Conservation (phyloP, 2,888 invertebrate species). For the Erebia ligea region DNA sequence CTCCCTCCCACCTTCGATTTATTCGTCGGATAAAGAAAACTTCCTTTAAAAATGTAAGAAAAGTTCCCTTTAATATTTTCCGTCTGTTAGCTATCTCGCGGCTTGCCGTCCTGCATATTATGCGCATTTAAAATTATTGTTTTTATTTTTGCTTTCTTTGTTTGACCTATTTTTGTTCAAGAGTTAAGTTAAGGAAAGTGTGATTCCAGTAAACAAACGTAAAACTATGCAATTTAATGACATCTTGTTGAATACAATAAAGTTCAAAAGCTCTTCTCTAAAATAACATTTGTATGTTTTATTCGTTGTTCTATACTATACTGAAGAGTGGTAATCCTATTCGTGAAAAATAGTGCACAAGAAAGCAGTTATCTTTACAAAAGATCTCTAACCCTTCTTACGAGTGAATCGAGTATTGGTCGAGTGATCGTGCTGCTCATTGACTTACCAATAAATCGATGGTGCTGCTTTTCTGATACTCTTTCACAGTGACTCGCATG, state of each 20-base stretch:
- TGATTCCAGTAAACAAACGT: background rate
- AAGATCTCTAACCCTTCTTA: too few relatives aligned
- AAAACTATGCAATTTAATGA: background rate
- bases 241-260: background rate
- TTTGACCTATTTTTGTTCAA: conserved; percentile 37
- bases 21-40: conserved; percentile 80
- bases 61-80: conserved; percentile 80
- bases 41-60: conserved; percentile 80
- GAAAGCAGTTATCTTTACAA: too few relatives aligned
- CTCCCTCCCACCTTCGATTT: conserved; percentile 82
- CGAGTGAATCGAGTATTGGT: too few relatives aligned
- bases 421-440: too few relatives aligned
- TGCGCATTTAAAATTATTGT: conserved; percentile 72
- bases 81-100: conserved; percentile 73
- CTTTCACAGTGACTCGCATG: too few relatives aligned
- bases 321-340: background rate
- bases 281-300: background rate
- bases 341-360: background rate
- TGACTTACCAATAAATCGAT: too few relatives aligned
- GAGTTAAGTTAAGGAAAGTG: conserved; percentile 17
- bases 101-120: conserved; percentile 65
- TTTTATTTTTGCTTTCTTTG: conserved; percentile 53
- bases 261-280: background rate
- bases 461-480: too few relatives aligned
- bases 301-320: background rate